These are phyloP conservation scores for Ophiothrix spiculata DNA, from an alignment of 35 echinoderm and acorn worm species.

Conservation along the genomic window DNA sequence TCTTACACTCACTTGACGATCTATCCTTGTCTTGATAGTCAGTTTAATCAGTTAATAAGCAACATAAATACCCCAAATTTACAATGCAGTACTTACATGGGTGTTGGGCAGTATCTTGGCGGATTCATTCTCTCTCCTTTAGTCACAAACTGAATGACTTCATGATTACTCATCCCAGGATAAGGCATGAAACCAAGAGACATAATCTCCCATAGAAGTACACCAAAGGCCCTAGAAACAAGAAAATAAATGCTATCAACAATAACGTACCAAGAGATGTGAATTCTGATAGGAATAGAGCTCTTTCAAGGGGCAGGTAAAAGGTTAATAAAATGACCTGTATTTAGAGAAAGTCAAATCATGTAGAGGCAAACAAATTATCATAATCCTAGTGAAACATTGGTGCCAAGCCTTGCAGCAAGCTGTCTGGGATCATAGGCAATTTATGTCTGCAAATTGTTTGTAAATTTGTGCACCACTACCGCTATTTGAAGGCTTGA, in stretches of 20 bases:
- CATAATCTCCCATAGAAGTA: slow-evolving; percentile 91
- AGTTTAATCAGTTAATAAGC: too few species aligned
- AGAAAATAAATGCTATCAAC: slow-evolving; percentile 2
- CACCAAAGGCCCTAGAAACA: slow-evolving; percentile 76
- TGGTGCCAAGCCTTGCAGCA: not conserved
- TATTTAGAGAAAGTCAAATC: too few species aligned
- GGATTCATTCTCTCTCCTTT: slow-evolving; percentile 78
- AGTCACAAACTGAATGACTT: slow-evolving; percentile 79
- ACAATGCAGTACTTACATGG: slow-evolving; percentile 43
- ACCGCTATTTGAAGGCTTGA: not conserved
- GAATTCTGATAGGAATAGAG: not conserved
- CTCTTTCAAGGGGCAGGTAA: not conserved
- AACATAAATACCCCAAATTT: too few species aligned
- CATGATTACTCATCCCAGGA: slow-evolving; percentile 92
- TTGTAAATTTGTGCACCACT: not conserved
- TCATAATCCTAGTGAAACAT: not conserved
- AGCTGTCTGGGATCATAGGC: not conserved
- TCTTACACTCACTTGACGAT: too few species aligned
- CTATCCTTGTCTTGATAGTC: too few species aligned
- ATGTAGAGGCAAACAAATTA: not conserved
- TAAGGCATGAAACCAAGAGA: slow-evolving; percentile 88
- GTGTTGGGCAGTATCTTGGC: slow-evolving; percentile 75
- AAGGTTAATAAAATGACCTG: too few species aligned
- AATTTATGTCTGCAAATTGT: not conserved
- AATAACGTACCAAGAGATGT: not conserved